Percentiles rank a stretch among this genome's conserved stretches.
Conservation (phyloP, 2,888 invertebrate species). For the Zygaena filipendulae region DNA sequence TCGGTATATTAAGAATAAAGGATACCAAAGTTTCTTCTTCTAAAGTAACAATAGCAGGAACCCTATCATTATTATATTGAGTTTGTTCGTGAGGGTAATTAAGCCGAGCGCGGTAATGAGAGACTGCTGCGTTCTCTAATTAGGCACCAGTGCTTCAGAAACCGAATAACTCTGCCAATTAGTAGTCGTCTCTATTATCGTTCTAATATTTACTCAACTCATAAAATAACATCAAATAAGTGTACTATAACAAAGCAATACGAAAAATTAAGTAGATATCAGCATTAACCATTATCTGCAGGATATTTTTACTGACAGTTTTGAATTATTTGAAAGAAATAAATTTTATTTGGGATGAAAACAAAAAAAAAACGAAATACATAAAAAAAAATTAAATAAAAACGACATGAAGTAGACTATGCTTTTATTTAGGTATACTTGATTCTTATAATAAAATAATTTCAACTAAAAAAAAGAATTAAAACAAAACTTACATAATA, state of each 20-base stretch:
- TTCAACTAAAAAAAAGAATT: no score
- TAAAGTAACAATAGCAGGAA: not conserved
- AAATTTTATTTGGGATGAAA: no score
- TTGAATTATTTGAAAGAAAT: no score
- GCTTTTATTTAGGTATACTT: no score
- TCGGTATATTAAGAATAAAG: conserved; percentile 8
- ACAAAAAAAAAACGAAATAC: conserved; percentile 1
- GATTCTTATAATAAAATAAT: no score
- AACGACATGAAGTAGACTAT: no score
- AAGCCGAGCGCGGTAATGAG: conserved; percentile 40
- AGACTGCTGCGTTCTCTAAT: conserved; percentile 41
- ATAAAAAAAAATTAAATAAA: no score
- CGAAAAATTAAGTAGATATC: not conserved
- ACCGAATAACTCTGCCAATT: conserved; percentile 49
- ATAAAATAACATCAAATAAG: conserved; percentile 4
- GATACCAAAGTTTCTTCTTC: no score
- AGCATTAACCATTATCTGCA: no score
- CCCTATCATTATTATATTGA: conserved; percentile 29
- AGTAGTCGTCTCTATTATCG: conserved; percentile 26
- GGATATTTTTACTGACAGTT: no score
- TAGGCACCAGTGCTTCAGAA: conserved; percentile 43
- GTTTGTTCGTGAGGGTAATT: conserved; percentile 46
- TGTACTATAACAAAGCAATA: conserved; percentile 5
- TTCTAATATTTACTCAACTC: conserved; percentile 3
- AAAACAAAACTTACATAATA: no score